Evolutionary conservation across 2,113 vertebrate genomes (phyloP), one percentile per base, ranked within the genome.

Genomic region (Petromus typicus): DNA sequence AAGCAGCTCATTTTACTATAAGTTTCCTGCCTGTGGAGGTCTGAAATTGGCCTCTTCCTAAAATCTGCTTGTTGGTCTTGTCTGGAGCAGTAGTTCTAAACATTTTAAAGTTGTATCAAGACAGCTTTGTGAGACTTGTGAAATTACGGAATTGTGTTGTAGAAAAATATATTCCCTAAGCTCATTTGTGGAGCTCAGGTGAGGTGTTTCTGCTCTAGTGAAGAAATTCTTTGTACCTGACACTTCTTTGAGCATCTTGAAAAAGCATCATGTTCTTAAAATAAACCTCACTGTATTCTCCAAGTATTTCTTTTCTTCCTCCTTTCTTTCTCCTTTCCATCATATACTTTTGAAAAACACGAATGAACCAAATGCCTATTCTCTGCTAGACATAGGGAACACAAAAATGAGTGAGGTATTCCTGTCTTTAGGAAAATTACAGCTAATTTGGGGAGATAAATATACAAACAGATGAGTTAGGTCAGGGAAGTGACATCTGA

Each of bases 51-150:
- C 48, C n/a, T 93, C 63, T 16, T 20, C 13, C 16, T 87, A 87
- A 95, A 59, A 64, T 92, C 57, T 85, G 89, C 64, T 92, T 78
- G 64, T 45, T 88, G 73, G 57, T 67, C 79, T 95, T 82, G 54
- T 93, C 57, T 95, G 76, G 64, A 96, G 76, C 90, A 87, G 76
- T 27, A 76, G 54, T 71, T 82, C 51, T 78, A 81, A 80, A n/a
- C 20, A 57, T 78, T 93, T 95, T 86, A 66, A 20, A 73, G 67
- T 54, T 64, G 27, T n/a, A 20, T 78, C 51, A 86, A 64, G 79
- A 57, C 18, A 48, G 51, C 71, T 95, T 85, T 66, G 32, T 89
- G 56, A 96, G 56, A 81, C 82, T 92, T 81, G n/a, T 80, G 54
- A 91, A 86, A 45, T 76, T 84, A 83, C 10, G 20, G 20, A 40